Conservation (phyloP, 2,797 vertebrate genomes). For the Pachyuromys duprasi region DNA sequence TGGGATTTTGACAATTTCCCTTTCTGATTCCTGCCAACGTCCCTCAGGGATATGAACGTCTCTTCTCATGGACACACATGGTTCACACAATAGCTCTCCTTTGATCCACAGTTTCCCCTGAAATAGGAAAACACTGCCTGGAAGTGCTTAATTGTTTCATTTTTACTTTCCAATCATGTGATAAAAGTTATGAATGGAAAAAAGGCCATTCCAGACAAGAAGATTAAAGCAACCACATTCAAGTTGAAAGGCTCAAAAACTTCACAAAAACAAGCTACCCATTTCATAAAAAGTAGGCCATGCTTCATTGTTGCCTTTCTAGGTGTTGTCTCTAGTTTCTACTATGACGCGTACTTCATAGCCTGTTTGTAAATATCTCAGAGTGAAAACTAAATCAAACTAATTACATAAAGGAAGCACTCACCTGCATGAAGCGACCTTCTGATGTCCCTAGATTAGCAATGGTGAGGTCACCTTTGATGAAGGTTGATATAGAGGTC, state of each 20-base stretch:
- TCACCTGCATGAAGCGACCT: constrained; percentile 97
- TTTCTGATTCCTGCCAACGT: constrained; percentile 80
- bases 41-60: constrained; percentile 87
- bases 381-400: constrained; percentile 38
- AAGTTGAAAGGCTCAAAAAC: constrained; percentile 64
- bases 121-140: constrained; percentile 86
- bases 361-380: constrained; percentile 9
- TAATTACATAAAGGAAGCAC: neutral
- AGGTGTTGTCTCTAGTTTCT: constrained; percentile 2
- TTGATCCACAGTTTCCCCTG: constrained; percentile 84
- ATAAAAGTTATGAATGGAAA: constrained; percentile 83
- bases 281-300: constrained; percentile 23
- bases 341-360: neutral
- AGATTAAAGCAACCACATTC: constrained; percentile 64
- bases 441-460: constrained; percentile 95
- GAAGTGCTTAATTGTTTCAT: constrained; percentile 86
- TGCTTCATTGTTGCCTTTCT: constrained; percentile 14
- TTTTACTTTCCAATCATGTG: constrained; percentile 82
- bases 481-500: constrained; percentile 94
- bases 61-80: constrained; percentile 82
- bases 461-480: constrained; percentile 92
- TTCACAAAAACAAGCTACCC: constrained; percentile 52
- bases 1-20: constrained; percentile 78
- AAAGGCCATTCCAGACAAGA: constrained; percentile 48
- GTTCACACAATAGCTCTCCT: constrained; percentile 86